A percentile compares a stretch with the other conserved stretches of the same genome.
Conservation (phyloP, 2,113 vertebrate species). For the Bubalus kerabau region DNA sequence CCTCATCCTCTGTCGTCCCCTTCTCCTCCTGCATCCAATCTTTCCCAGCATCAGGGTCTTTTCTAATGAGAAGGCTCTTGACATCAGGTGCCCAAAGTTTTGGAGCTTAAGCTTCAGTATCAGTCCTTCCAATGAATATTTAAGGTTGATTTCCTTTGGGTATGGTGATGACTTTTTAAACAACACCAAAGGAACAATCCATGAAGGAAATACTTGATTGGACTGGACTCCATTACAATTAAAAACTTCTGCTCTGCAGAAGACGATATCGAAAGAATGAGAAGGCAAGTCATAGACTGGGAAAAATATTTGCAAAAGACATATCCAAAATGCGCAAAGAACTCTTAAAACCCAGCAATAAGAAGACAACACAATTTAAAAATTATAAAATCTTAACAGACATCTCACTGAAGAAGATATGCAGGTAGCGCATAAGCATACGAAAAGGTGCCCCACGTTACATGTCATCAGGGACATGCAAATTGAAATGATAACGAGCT, state of each 20-base stretch:
- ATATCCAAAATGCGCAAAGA: background rate
- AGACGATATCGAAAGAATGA: background rate
- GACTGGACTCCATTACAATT: background rate
- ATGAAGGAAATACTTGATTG: background rate
- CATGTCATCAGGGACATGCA: background rate
- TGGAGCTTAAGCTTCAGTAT: background rate
- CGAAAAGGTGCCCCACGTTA: background rate
- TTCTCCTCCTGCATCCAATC: background rate
- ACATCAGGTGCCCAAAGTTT: background rate
- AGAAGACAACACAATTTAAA: background rate
- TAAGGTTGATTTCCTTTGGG: background rate
- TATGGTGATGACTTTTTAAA: background rate
- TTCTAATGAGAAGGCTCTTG: background rate
- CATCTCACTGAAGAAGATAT: background rate
- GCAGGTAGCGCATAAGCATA: background rate
- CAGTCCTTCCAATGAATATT: background rate
- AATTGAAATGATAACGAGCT: background rate
- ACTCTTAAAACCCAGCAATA: background rate
- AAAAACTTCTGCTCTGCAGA: background rate
- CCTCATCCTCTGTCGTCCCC: background rate
- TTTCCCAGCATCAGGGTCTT: background rate
- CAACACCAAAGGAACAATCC: background rate
- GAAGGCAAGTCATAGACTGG: background rate
- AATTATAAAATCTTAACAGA: background rate
- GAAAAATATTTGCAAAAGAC: background rate